Evolutionary conservation across 35 echinoderm and acorn worm genomes (phyloP), one percentile per base, ranked within the genome.

Genomic region (Hemicentrotus pulcherrimus): DNA sequence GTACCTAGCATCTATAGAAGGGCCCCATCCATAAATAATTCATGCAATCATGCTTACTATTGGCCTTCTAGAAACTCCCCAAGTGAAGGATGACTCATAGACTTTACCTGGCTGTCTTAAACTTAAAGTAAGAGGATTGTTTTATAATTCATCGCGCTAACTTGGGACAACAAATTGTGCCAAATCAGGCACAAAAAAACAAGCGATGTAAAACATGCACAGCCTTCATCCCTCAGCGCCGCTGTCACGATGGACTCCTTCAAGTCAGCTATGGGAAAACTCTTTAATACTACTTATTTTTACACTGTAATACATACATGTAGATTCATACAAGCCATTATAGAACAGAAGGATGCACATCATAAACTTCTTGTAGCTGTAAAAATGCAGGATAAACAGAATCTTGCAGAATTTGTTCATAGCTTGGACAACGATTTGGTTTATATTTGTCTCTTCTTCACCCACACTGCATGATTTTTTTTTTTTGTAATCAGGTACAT

Each of bases 71-170:
- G 22, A 78, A 78, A 78, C 19, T 78, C 65, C 65, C 65, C 28
- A 22, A 78, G 22, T 78, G 19, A 78, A 78, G 65, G 65, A 18
- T 78, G 65, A 78, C 65, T 78, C 65, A 78, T 78, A 78, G 65
- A n/a, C 65, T 78, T 78, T 78, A 78, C 65, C 65, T 78, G 65
- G 65, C 65, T 78, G 18, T 15, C 16, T 71, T 58, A 2, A 71
- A 71, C 16, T 71, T 58, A 19, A 71, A 71, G 61, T 71, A 71
- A 71, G 61, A 24, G 65, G 65, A 78, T 78, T 78, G 65, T 78
- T 78, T 78, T 78, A 78, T 78, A 78, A 78, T 78, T 78, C 65
- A 78, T n/a, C 5, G 65, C 65, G 65, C 65, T 78, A 78, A 78
- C 65, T 78, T 78, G 24, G 65, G 19, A 78, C 65, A 78, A 78